These are phyloP conservation scores for Peromyscus polionotus DNA, from an alignment of 2,113 vertebrate species.

Conservation along the genomic window DNA sequence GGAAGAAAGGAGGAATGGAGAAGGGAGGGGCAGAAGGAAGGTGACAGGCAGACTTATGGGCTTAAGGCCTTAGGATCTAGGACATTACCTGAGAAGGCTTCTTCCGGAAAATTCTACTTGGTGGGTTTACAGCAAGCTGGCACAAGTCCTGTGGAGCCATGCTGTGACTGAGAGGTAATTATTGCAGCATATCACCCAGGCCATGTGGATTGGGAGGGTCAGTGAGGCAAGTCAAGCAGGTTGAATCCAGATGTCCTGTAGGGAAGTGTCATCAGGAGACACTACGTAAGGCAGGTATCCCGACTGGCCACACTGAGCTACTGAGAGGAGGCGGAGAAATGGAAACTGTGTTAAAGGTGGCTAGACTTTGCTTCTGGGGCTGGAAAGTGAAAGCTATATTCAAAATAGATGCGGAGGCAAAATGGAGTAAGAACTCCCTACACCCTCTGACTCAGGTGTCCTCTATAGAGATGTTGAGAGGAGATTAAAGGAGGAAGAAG, in stretches of 20 bases:
- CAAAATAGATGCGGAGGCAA: background rate
- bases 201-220: background rate
- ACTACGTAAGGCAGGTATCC: background rate
- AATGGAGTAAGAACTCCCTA: background rate
- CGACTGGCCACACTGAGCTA: background rate
- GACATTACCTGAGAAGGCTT: background rate
- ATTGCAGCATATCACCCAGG: background rate
- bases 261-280: background rate
- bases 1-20: background rate
- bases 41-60: background rate
- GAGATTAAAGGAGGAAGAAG: background rate
- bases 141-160: background rate
- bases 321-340: background rate
- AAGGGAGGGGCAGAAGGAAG: fast-evolving
- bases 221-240: background rate
- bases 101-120: background rate
- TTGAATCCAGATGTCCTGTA: background rate
- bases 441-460: background rate
- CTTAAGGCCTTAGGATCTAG: background rate
- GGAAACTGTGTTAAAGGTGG: background rate
- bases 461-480: background rate
- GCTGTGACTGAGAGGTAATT: background rate
- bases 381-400: background rate
- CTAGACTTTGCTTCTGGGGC: background rate
- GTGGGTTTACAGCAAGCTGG: background rate